Conservation (phyloP, 2,888 invertebrate genomes). For the Apoda limacodes region DNA sequence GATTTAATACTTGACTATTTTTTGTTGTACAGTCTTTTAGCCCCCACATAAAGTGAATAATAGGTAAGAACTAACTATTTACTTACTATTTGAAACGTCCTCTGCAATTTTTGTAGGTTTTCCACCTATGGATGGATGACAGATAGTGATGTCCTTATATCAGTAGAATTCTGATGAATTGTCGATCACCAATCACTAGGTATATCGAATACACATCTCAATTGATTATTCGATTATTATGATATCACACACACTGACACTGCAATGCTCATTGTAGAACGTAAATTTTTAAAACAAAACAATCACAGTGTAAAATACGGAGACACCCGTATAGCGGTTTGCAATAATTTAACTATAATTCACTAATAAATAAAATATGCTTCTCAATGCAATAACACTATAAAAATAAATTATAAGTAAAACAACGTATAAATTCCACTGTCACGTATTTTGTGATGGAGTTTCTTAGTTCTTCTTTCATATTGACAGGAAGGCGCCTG, state of each 20-base stretch:
- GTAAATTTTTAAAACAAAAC: slow-evolving; percentile 57
- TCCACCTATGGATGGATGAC: slow-evolving; percentile 40
- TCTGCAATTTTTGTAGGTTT: slow-evolving; percentile 58
- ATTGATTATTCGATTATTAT: neutral
- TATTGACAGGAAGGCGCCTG: slow-evolving; percentile 66
- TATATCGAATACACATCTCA: neutral
- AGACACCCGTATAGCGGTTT: slow-evolving; percentile 47
- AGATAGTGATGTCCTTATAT: slow-evolving; percentile 47
- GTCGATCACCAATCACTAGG: slow-evolving; percentile 21
- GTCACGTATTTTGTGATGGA: slow-evolving; percentile 61
- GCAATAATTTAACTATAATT: slow-evolving; percentile 61
- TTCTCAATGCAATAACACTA: slow-evolving; percentile 58
- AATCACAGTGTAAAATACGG: slow-evolving; percentile 60
- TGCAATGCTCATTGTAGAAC: too few species aligned
- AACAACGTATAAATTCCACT: slow-evolving; percentile 63
- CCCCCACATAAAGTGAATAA: slow-evolving; percentile 4
- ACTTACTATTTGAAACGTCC: slow-evolving; percentile 67
- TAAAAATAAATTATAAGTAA: slow-evolving; percentile 63
- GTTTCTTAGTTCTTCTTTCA: slow-evolving; percentile 60
- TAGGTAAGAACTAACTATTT: slow-evolving; percentile 19
- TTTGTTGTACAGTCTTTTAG: neutral
- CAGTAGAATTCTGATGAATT: slow-evolving; percentile 46
- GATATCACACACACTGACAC: slow-evolving; percentile 47
- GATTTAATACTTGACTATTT: too few species aligned
- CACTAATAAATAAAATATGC: slow-evolving; percentile 65